Conservation (phyloP, 2,113 vertebrate genomes). For the Corythaeola cristata region DNA sequence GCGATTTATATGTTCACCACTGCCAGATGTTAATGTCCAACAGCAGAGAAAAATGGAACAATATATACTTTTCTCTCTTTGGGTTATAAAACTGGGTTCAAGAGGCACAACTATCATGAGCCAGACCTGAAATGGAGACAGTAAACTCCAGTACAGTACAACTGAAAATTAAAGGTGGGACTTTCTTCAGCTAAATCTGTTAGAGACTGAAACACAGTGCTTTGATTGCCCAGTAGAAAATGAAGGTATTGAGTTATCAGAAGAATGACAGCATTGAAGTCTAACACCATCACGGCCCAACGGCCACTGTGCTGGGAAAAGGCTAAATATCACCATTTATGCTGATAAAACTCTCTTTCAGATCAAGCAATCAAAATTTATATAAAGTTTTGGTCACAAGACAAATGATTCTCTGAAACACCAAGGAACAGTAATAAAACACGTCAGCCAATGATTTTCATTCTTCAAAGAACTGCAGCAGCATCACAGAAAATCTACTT, state of each 20-base stretch:
- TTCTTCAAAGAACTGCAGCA: conserved; percentile 9
- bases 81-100: neutral
- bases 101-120: neutral
- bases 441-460: neutral
- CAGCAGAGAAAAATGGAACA: neutral
- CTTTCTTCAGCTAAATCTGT: neutral
- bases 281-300: neutral
- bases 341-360: neutral
- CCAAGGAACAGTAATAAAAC: neutral
- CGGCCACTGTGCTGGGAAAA: neutral
- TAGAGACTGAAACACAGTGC: neutral
- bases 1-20: neutral
- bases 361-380: neutral
- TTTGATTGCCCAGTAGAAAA: neutral
- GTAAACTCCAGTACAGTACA: neutral
- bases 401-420: neutral
- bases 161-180: neutral
- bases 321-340: neutral
- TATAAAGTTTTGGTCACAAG: neutral
- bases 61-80: neutral
- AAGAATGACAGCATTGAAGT: neutral
- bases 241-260: neutral
- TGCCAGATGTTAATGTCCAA: neutral
- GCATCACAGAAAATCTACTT: neutral
- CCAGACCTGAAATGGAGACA: neutral